Evolutionary conservation across 2,888 invertebrate genomes (phyloP).

Genomic region (Eupithecia exiguata): DNA sequence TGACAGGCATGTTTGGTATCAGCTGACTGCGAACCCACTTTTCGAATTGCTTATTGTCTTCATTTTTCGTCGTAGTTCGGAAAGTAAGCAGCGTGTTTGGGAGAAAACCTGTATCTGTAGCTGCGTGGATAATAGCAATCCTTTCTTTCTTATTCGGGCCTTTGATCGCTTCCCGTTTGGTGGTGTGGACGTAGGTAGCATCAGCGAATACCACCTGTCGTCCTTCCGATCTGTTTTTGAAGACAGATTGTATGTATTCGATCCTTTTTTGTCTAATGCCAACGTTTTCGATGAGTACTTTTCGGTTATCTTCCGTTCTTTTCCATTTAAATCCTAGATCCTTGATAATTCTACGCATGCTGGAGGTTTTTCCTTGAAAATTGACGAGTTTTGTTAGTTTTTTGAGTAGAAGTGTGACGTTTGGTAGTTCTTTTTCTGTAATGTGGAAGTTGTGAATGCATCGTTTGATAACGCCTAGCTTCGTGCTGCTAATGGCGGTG

Average conservation of each 20-base stretch:
- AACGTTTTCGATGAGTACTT: slow-evolving; percentile 19
- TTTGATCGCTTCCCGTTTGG: background rate
- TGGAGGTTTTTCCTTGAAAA: slow-evolving; percentile 21
- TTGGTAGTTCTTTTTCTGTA: slow-evolving; percentile 24
- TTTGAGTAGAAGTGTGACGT: slow-evolving; percentile 2
- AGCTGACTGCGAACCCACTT: slow-evolving; percentile 23
- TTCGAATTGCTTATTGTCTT: slow-evolving; percentile 23
- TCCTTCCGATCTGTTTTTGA: slow-evolving; percentile 18
- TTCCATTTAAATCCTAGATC: slow-evolving; percentile 27
- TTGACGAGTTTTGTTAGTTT: slow-evolving; percentile 10
- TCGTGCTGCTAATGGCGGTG: slow-evolving; percentile 35
- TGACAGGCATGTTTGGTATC: slow-evolving; percentile 22
- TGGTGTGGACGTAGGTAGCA: slow-evolving; percentile 6
- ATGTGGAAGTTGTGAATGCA: slow-evolving; percentile 26
- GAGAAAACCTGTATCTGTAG: slow-evolving; percentile 9
- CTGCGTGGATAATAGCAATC: slow-evolving; percentile 17
- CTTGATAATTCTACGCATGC: slow-evolving; percentile 14
- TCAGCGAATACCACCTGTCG: slow-evolving; percentile 20
- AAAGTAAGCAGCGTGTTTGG: slow-evolving; percentile 9
- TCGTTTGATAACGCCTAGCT: slow-evolving; percentile 21
- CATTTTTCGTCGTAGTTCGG: slow-evolving; percentile 14
- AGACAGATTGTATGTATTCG: slow-evolving; percentile 23
- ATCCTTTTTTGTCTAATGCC: slow-evolving; percentile 26
- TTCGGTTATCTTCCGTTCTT: slow-evolving; percentile 19
- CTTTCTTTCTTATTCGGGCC: slow-evolving; percentile 8